Evolutionary conservation across 2,888 invertebrate genomes (phyloP).

Genomic region (Gonocerus acuteangulatus): DNA sequence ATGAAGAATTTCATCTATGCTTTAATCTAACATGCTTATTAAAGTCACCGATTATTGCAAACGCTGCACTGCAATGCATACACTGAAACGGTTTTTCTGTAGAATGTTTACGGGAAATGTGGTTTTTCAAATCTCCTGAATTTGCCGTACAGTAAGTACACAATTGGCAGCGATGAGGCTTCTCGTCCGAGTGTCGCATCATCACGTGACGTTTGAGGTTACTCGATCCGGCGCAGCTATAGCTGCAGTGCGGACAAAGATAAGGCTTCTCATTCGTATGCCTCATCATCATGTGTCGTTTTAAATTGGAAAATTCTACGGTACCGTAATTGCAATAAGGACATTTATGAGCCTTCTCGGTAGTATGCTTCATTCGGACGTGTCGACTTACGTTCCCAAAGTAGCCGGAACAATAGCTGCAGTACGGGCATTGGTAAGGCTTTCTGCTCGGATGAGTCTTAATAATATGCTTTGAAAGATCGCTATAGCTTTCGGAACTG

Average conservation of each 20-base stretch:
- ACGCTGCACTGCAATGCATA: not conserved
- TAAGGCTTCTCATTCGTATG: conserved; percentile 3
- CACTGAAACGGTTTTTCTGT: not conserved
- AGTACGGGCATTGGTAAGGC: not conserved
- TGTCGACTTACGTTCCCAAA: not conserved
- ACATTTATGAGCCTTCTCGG: not conserved
- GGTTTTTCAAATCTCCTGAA: not conserved
- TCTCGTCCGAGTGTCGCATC: not conserved
- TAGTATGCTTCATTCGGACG: not conserved
- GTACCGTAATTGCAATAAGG: not conserved
- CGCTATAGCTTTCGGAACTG: not conserved
- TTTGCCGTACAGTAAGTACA: not conserved
- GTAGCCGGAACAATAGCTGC: not conserved
- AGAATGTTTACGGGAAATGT: not conserved
- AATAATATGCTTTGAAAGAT: not conserved
- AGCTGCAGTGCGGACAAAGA: not conserved
- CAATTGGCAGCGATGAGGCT: not conserved
- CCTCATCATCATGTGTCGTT: not conserved
- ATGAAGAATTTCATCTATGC: not conserved
- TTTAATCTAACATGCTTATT: not conserved
- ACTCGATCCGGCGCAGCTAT: not conserved
- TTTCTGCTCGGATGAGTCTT: not conserved
- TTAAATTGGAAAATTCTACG: not conserved
- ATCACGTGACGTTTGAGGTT: conserved; percentile 6
- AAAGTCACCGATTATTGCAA: not conserved